Evolutionary conservation across 2,113 vertebrate genomes (phyloP), one percentile per base, ranked within the genome.

Genomic region (Xyrauchen texanus): DNA sequence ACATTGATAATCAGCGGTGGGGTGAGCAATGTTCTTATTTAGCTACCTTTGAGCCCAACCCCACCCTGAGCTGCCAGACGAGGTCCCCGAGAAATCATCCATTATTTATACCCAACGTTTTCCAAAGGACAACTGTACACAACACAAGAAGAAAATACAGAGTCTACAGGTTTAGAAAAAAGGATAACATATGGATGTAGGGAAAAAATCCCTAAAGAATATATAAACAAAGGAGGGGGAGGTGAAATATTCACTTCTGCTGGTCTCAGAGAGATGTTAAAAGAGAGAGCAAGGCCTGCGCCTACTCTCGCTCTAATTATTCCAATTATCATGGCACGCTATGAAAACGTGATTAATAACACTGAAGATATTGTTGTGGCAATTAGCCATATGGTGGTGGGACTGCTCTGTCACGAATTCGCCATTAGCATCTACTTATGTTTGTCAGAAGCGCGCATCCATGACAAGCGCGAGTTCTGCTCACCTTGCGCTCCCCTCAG

Each of bases 311-410:
- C 95, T 93, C 96, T 97, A 96, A 98, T 98, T 98, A 99, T 99
- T 98, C 97, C 96, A 98, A 98, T 98, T 98, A 99, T 98, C 98
- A 97, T 94, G 96, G 96, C 96, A 93, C 94, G 92, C 95, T 96
- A 97, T 96, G 95, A 97, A 98, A 98, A 96, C 95, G 95, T 98
- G 98, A 99, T 99, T 98, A 99, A 99, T 98, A 98, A 98, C 97
- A 96, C 94, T 93, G 96, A 98, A 96, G 96, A 98, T 98, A 98
- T 96, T 98, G 97, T 98, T 98, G 97, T 99, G 96, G 96, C 98
- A 99, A 99, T 99, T 98, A 98, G 98, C 98, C 98, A 99, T 99
- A 99, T 99, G 98, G 97, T 96, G 95, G 95, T 95, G 97, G 97
- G 96, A 97, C 96, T 95, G 96, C 96, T 97, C 96, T 94, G 96